Conservation (phyloP, 2,797 vertebrate genomes). For the Eurystomus glaucurus region DNA sequence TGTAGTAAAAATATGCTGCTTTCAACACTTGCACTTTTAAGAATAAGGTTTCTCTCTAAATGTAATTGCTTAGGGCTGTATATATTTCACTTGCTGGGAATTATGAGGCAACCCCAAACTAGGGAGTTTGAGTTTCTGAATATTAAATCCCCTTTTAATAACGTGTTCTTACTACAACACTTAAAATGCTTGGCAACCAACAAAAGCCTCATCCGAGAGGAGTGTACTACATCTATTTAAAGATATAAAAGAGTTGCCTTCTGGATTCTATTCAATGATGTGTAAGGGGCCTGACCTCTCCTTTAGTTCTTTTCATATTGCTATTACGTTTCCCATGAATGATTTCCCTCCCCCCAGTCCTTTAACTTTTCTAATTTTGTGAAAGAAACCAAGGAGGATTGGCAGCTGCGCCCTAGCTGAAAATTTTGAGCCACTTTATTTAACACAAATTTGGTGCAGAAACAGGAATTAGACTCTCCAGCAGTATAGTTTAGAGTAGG, state of each 20-base stretch:
- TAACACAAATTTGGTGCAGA: background rate
- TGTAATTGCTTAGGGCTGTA: background rate
- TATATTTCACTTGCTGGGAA: constrained; percentile 9
- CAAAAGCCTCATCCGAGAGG: constrained; percentile 67
- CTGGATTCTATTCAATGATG: constrained; percentile 66
- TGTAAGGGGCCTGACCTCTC: constrained; percentile 50
- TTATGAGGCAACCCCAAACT: constrained; percentile 21
- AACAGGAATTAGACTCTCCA: background rate
- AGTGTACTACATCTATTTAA: constrained; percentile 59
- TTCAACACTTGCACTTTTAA: background rate
- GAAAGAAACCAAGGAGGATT: constrained; percentile 64
- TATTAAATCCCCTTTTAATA: constrained; percentile 78
- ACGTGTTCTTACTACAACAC: constrained; percentile 73
- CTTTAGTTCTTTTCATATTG: constrained; percentile 76
- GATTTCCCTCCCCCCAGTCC: constrained; percentile 65
- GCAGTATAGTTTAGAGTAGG: background rate
- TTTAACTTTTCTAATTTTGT: constrained; percentile 56
- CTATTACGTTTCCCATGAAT: constrained; percentile 69
- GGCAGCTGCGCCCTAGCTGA: constrained; percentile 65
- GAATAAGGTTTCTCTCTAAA: constrained; percentile 19
- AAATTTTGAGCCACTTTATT: constrained; percentile 53
- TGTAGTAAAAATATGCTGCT: background rate
- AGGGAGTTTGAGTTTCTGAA: constrained; percentile 46
- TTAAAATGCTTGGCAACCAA: constrained; percentile 75
- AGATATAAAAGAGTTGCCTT: constrained; percentile 65